These are phyloP conservation scores for Phataginus tricuspis DNA, from an alignment of 2,797 vertebrate genomes.

Conservation along the genomic window DNA sequence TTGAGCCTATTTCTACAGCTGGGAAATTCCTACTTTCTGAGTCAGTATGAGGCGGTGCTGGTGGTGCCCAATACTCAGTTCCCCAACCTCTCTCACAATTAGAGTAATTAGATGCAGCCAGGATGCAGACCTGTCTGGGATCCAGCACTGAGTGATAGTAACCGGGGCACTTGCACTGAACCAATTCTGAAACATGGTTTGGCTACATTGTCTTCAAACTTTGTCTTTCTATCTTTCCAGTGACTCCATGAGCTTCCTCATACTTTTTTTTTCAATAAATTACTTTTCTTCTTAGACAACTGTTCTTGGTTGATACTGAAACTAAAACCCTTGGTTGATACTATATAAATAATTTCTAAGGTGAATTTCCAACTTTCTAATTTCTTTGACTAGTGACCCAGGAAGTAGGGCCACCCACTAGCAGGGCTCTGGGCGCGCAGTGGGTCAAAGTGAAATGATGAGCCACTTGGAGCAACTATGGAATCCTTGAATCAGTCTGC, in stretches of 20 bases:
- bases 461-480: neutral
- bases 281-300: neutral
- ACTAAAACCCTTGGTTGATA: neutral
- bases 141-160: fast-evolving
- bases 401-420: neutral
- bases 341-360: neutral
- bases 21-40: neutral
- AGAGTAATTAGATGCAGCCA: neutral
- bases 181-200: neutral
- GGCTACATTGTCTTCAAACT: neutral
- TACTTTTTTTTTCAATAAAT: neutral
- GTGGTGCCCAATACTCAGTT: neutral
- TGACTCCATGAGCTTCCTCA: neutral
- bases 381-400: neutral
- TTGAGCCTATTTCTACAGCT: neutral
- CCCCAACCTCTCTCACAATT: neutral
- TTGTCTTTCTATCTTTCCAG: neutral
- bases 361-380: neutral
- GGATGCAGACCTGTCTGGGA: neutral
- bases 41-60: neutral
- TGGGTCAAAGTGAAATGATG: neutral
- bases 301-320: neutral
- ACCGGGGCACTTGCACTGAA: neutral
- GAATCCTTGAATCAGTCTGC: neutral
- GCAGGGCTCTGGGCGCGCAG: neutral